Evolutionary conservation across 2,797 vertebrate species (phyloP).

Genomic region (Fringilla coelebs): DNA sequence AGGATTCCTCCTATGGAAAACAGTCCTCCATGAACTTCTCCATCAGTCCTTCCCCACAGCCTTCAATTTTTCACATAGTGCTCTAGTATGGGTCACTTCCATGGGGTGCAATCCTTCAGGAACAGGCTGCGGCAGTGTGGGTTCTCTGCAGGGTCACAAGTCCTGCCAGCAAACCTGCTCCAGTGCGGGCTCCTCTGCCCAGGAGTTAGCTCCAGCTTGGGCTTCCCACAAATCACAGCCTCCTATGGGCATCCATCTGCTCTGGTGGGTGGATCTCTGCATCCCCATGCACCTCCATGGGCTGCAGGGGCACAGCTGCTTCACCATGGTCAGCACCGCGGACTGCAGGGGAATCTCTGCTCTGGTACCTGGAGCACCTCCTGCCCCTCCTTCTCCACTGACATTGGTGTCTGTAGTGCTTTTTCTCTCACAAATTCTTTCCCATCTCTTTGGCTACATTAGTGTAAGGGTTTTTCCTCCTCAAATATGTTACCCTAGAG

Average conservation of each 20-base stretch:
- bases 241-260: neutral
- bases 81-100: neutral
- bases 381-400: neutral
- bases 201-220: neutral
- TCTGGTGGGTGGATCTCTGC: neutral
- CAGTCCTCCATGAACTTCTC: neutral
- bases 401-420: neutral
- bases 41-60: neutral
- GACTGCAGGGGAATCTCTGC: neutral
- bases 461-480: neutral
- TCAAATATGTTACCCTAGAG: accelerated
- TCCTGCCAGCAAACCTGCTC: neutral
- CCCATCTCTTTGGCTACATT: neutral
- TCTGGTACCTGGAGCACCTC: neutral
- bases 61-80: neutral
- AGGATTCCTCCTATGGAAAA: neutral
- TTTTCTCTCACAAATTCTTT: neutral
- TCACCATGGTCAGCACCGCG: accelerated
- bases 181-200: neutral
- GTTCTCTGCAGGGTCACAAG: neutral
- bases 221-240: neutral
- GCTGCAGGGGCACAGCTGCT: neutral
- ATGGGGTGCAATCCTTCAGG: neutral
- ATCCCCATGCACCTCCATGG: neutral
- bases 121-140: neutral